Evolutionary conservation across 2,113 vertebrate genomes (phyloP), one percentile per base, ranked within the genome.

Genomic region (Sitta europaea): DNA sequence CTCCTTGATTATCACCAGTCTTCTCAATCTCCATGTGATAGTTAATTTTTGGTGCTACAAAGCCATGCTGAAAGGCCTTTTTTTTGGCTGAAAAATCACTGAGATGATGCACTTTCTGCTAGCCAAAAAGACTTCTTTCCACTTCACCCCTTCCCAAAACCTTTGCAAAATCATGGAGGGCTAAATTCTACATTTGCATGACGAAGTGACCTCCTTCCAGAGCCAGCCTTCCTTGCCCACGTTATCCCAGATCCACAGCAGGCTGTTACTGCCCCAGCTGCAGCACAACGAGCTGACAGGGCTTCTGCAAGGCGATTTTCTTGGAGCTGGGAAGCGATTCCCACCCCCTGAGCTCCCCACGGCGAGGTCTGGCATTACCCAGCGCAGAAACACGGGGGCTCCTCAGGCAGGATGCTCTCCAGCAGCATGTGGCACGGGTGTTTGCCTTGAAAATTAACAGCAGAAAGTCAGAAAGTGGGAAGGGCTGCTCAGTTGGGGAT

Each of bases 301-400:
- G 28, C 36, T 57, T 14, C 51, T 23, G 9, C 23, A 12, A 58
- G 24, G 33, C 0, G 0, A 58, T 40, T 14, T 29, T 23, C 73
- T 54, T 19, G 59, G 48, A 84, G 33, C 19, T 81, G 55, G 68
- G 57, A 71, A 74, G 55, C 0, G 0, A 71, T 55, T 31, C 11
- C 61, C 68, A 25, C 15, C 40, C 24, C 4, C 4, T 10, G 42
- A 53, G 40, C 40, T 70, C 22, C 35, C 55, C 19, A 7, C 0
- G 0, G 53, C 40, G 47, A 58, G 21, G 4, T 75, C 42, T 0
- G 1, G 48, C 0, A 0, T 20, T 27, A 33, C 48, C 36, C n/a
- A 28, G 2, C 1, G 59, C 80, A 51, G 55, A 20, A 59, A 36
- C 47, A 7, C 10, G 0, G 0, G 14, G 18, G 45, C 19, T 80